These are phyloP conservation scores for Drosophila takahashii DNA, from an alignment of 1,140 invertebrate species.

Conservation along the genomic window DNA sequence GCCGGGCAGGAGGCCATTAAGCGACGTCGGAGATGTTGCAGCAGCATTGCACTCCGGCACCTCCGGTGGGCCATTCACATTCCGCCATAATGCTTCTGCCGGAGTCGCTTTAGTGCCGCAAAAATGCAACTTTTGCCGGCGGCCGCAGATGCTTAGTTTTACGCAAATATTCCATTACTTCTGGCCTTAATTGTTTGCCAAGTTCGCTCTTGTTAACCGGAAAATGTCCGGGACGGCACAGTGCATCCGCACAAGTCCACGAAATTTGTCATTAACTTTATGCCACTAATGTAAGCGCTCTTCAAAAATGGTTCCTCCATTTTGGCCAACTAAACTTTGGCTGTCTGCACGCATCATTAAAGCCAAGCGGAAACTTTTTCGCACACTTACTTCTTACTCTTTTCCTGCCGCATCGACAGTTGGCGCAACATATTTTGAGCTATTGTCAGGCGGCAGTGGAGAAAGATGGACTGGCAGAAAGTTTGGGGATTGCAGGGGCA, in stretches of 20 bases:
- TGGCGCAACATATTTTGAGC: conserved; percentile 66
- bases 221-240: conserved; percentile 51
- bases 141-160: conserved; percentile 16
- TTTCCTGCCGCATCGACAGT: conserved; percentile 45
- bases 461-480: conserved; percentile 35
- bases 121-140: conserved; percentile 60
- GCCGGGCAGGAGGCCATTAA: conserved; percentile 60
- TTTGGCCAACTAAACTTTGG: conserved; percentile 3
- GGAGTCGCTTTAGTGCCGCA: conserved; percentile 35
- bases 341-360: conserved; percentile 76
- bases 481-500: conserved; percentile 1
- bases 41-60: conserved; percentile 39
- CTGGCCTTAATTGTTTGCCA: conserved; percentile 57
- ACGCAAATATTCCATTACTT: conserved; percentile 8
- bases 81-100: conserved; percentile 48
- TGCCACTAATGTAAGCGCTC: conserved; percentile 54
- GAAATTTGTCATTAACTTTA: conserved; percentile 74
- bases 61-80: conserved; percentile 34
- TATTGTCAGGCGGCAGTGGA: conserved; percentile 48
- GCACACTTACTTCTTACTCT: conserved; percentile 46
- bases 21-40: conserved; percentile 41
- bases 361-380: conserved; percentile 62
- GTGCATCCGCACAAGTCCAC: conserved; percentile 54
- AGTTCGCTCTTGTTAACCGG: conserved; percentile 24
- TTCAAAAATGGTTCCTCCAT: conserved; percentile 40